Evolutionary conservation across 2,797 vertebrate genomes (phyloP).

Genomic region (Melanotaenia trifasciata): DNA sequence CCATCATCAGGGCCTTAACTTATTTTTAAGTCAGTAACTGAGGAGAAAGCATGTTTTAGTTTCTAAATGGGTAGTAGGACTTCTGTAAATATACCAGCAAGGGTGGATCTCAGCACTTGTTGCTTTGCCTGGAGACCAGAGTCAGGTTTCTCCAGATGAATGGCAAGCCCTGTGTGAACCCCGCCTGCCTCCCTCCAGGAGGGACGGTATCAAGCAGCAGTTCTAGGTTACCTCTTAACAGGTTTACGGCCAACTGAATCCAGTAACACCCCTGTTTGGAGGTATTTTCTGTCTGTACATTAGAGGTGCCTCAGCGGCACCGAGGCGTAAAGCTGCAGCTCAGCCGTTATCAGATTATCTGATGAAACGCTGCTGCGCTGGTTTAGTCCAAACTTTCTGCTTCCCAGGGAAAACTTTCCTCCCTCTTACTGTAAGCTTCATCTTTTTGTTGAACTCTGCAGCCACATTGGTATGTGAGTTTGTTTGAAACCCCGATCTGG

Average conservation of each 20-base stretch:
- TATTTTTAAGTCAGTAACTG: slow-evolving; percentile 56
- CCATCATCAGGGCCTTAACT: slow-evolving; percentile 6
- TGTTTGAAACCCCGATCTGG: slow-evolving; percentile 62
- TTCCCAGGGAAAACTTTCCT: slow-evolving; percentile 39
- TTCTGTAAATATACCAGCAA: slow-evolving; percentile 62
- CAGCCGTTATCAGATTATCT: slow-evolving; percentile 52
- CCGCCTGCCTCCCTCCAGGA: slow-evolving; percentile 39
- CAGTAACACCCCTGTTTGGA: slow-evolving; percentile 18
- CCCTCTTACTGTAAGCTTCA: slow-evolving; percentile 40
- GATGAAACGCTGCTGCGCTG: slow-evolving; percentile 29
- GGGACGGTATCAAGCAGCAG: slow-evolving; percentile 48
- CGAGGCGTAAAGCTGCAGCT: slow-evolving; percentile 40
- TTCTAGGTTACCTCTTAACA: slow-evolving; percentile 66
- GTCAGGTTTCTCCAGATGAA: slow-evolving; percentile 73
- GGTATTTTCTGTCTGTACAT: slow-evolving; percentile 14
- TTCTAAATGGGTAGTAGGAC: slow-evolving; percentile 62
- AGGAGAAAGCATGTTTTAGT: slow-evolving; percentile 62
- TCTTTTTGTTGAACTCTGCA: slow-evolving; percentile 60
- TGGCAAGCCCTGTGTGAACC: slow-evolving; percentile 67
- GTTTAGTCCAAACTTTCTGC: slow-evolving; percentile 32
- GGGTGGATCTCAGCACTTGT: slow-evolving; percentile 69
- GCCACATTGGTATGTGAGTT: slow-evolving; percentile 45
- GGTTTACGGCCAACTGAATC: slow-evolving; percentile 31
- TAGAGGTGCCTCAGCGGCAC: slow-evolving; percentile 49
- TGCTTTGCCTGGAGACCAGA: slow-evolving; percentile 50